Conservation (phyloP, 2,113 vertebrate genomes). For the Crotalus helleri region DNA sequence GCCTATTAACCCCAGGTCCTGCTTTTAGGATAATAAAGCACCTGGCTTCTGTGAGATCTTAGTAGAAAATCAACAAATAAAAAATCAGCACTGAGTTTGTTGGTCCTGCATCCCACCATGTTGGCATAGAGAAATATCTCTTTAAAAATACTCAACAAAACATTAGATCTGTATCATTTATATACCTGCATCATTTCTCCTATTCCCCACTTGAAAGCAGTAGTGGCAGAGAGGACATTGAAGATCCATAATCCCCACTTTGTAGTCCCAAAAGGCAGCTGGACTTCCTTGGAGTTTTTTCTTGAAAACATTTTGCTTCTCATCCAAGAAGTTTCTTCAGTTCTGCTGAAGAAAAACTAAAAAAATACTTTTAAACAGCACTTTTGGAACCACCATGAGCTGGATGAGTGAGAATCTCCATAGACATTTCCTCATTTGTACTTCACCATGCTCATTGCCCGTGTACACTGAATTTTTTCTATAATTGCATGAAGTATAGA, state of each 20-base stretch:
- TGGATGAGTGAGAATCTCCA: background rate
- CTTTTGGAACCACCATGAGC: background rate
- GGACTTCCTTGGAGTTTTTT: background rate
- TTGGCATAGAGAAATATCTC: background rate
- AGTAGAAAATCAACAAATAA: background rate
- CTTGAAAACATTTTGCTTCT: background rate
- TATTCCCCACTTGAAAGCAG: background rate
- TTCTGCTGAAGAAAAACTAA: background rate
- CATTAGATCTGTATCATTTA: background rate
- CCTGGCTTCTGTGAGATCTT: background rate
- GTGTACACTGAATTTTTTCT: background rate
- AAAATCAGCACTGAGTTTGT: background rate
- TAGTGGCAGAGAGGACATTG: too few relatives aligned
- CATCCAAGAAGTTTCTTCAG: background rate
- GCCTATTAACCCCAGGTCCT: background rate
- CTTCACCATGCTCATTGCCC: background rate
- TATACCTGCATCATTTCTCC: too few relatives aligned
- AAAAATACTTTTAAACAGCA: background rate
- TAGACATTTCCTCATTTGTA: background rate
- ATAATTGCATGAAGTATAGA: background rate
- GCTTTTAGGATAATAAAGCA: background rate
- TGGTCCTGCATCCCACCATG: background rate
- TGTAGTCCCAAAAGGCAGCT: background rate
- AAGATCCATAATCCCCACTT: background rate
- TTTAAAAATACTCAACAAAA: background rate